Conservation (phyloP, 2,888 invertebrate genomes). For the Latrodectus hesperus region DNA sequence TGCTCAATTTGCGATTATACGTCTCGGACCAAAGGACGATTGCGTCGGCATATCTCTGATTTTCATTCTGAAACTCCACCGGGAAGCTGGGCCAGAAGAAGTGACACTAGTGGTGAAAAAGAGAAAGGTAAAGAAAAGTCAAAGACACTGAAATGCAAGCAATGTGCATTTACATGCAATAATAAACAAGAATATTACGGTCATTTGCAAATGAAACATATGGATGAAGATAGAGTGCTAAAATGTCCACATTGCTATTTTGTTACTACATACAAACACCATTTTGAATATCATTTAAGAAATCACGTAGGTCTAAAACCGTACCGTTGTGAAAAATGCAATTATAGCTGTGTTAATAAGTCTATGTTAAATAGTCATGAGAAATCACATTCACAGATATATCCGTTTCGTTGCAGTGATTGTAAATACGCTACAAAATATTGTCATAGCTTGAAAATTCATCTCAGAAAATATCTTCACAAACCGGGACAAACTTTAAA, state of each 20-base stretch:
- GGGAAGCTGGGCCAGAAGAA: constrained; percentile 74
- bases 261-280: constrained; percentile 99
- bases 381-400: constrained; percentile 90
- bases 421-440: constrained; percentile 98
- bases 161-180: constrained; percentile 88
- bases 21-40: constrained; percentile 77
- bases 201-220: constrained; percentile 87
- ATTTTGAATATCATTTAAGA: constrained; percentile 95
- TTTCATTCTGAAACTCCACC: constrained; percentile 74
- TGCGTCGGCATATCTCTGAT: constrained; percentile 76
- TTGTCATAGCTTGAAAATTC: constrained; percentile 96
- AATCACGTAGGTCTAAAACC: constrained; percentile 97
- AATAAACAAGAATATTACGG: constrained; percentile 96
- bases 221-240: constrained; percentile 92
- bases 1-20: constrained; percentile 78
- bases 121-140: constrained; percentile 27
- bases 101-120: not conserved
- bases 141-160: constrained; percentile 88
- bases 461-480: constrained; percentile 93
- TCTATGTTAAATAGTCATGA: constrained; percentile 99
- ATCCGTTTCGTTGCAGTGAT: constrained; percentile 93
- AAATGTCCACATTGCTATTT: constrained; percentile 95
- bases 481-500: constrained; percentile 92
- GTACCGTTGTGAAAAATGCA: constrained; percentile 92
- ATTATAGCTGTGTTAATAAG: constrained; percentile 95